phyloP scores from a whole-genome alignment of 2,888 invertebrate genomes.

The Flexamia atlantica region DNA sequence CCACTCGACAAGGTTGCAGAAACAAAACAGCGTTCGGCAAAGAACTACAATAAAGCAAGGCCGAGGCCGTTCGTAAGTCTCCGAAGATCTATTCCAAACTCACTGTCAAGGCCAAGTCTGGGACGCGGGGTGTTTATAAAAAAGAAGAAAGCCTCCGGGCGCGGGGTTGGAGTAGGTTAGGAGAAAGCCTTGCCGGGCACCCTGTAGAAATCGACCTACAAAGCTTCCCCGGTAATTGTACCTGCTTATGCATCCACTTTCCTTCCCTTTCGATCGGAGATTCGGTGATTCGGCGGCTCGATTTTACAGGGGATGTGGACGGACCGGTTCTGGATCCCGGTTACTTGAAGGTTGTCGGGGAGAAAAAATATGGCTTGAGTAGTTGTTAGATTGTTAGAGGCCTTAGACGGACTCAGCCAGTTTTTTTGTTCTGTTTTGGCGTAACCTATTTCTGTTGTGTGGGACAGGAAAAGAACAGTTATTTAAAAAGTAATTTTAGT shows the following conservation, averaged over 20 bases:
- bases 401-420: too few relatives aligned
- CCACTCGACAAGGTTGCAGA: not conserved
- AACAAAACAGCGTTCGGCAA: not conserved
- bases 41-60: not conserved
- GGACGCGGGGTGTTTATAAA: conserved; percentile 19
- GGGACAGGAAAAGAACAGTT: too few relatives aligned
- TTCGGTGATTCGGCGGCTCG: not conserved
- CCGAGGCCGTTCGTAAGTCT: not conserved
- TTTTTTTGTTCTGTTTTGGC: too few relatives aligned
- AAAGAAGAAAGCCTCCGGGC: conserved; percentile 37
- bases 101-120: conserved; percentile 44
- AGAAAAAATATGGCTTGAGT: too few relatives aligned
- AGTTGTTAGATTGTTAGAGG: too few relatives aligned
- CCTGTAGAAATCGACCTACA: conserved; percentile 49
- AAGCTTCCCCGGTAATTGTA: conserved; percentile 43
- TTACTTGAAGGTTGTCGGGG: too few relatives aligned
- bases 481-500: too few relatives aligned
- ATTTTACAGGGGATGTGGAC: not conserved
- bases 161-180: conserved; percentile 18
- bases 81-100: not conserved
- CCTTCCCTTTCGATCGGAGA: conserved; percentile 21
- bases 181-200: conserved; percentile 20
- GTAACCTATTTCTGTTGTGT: too few relatives aligned
- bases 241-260: conserved; percentile 40
- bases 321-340: not conserved